phyloP scores from a whole-genome alignment of 1,140 invertebrate species.

The Bombus cullumanus region DNA sequence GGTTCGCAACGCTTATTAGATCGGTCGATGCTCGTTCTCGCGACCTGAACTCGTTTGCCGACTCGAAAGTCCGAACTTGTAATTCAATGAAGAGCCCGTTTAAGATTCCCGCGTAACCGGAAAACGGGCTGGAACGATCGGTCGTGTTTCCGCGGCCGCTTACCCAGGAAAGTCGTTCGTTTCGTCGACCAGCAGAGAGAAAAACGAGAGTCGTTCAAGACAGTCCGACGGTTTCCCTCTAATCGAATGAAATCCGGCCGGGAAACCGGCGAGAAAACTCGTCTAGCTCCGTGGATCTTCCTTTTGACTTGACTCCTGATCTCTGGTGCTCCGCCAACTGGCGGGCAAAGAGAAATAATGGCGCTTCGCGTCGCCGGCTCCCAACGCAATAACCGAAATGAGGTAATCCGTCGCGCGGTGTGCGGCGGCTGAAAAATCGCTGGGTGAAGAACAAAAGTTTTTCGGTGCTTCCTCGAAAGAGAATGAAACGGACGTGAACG shows the following conservation, averaged over 20 bases:
- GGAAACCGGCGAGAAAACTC: no score
- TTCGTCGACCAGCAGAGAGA: no score
- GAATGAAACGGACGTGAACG: slow-evolving; percentile 50
- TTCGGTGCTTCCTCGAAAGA: slow-evolving; percentile 34
- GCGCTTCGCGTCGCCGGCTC: background rate
- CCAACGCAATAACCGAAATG: slow-evolving; percentile 24
- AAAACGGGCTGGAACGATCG: background rate
- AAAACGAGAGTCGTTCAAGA: slow-evolving; percentile 5
- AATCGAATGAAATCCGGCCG: slow-evolving; percentile 3
- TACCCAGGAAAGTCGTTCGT: background rate
- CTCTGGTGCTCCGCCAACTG: background rate
- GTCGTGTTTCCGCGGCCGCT: background rate
- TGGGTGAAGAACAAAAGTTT: slow-evolving; percentile 27
- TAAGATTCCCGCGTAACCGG: background rate
- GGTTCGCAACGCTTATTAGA: slow-evolving; percentile 14
- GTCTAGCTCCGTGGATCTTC: background rate
- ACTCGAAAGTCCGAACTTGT: slow-evolving; percentile 8
- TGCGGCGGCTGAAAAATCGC: slow-evolving; percentile 7
- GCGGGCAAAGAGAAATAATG: background rate
- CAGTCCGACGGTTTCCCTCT: background rate
- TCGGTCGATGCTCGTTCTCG: background rate
- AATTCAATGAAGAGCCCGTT: slow-evolving; percentile 35
- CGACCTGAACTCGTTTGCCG: background rate
- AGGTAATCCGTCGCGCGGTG: slow-evolving; percentile 33
- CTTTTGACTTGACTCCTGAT: background rate